Evolutionary conservation across 2,797 vertebrate genomes (phyloP).

Genomic region (Myotis myotis): DNA sequence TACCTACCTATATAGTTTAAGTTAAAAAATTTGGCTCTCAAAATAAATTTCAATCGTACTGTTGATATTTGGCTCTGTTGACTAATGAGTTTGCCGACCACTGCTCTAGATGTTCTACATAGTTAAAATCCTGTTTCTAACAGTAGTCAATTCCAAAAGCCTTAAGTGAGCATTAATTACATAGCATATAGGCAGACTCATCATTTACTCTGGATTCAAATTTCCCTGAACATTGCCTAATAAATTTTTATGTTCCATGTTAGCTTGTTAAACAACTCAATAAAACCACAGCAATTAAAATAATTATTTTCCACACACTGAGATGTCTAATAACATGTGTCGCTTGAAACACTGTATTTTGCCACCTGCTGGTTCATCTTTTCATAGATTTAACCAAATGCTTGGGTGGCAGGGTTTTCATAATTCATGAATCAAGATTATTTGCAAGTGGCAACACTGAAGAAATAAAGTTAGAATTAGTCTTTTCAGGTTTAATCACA

Average conservation of each 20-base stretch:
- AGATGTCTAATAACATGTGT: slow-evolving; percentile 56
- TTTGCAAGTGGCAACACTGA: slow-evolving; percentile 51
- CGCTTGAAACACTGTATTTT: slow-evolving; percentile 49
- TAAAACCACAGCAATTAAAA: slow-evolving; percentile 56
- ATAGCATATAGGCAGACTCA: neutral
- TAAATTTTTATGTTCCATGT: slow-evolving; percentile 36
- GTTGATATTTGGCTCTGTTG: too few species aligned
- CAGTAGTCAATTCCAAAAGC: slow-evolving; percentile 31
- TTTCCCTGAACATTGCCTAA: slow-evolving; percentile 51
- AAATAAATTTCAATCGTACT: too few species aligned
- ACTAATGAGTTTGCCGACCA: too few species aligned
- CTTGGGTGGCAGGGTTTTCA: slow-evolving; percentile 65
- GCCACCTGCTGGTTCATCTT: slow-evolving; percentile 52
- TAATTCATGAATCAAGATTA: slow-evolving; percentile 71
- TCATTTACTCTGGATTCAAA: slow-evolving; percentile 64
- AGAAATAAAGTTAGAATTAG: slow-evolving; percentile 30
- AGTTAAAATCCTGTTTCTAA: slow-evolving; percentile 52
- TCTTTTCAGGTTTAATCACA: slow-evolving; percentile 53
- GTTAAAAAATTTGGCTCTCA: too few species aligned
- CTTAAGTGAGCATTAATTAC: slow-evolving; percentile 52
- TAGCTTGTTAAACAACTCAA: slow-evolving; percentile 62
- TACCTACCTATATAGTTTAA: too few species aligned
- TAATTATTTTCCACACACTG: slow-evolving; percentile 46
- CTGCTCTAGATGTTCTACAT: slow-evolving; percentile 15
- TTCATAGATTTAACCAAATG: slow-evolving; percentile 70